A percentile compares a stretch with the other conserved stretches of the same genome.
Conservation (phyloP, 2,113 vertebrate genomes). For the Urocynchramus pylzowi region DNA sequence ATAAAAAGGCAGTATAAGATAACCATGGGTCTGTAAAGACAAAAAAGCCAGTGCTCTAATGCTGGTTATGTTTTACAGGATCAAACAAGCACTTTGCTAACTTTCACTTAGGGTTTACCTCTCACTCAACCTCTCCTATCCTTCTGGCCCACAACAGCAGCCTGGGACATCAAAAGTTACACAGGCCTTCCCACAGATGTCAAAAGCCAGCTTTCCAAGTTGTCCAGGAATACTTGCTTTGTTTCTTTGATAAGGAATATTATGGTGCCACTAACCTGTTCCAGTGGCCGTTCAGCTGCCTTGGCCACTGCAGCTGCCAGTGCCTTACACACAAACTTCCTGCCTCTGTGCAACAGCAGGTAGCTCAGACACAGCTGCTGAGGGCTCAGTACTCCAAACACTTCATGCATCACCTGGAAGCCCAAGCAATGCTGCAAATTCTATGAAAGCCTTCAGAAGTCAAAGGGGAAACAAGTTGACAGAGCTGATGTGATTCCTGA, state of each 20-base stretch:
- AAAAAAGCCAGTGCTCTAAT: not conserved
- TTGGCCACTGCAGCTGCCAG: not conserved
- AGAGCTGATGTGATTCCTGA: not conserved
- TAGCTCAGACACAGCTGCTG: not conserved
- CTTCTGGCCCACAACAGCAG: not conserved
- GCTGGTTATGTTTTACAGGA: not conserved
- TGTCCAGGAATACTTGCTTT: not conserved
- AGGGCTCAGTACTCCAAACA: not conserved
- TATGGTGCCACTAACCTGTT: rapidly evolving
- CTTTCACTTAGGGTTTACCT: not conserved
- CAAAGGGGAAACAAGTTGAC: not conserved
- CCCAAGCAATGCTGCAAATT: not conserved
- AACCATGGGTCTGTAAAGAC: not conserved
- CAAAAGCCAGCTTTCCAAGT: not conserved
- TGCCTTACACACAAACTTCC: rapidly evolving
- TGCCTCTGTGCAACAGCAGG: not conserved
- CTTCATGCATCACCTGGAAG: not conserved
- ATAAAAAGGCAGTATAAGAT: not conserved
- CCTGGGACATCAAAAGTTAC: not conserved
- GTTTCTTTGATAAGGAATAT: not conserved
- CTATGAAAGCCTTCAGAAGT: not conserved
- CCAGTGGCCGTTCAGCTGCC: not conserved
- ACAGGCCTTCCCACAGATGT: not conserved
- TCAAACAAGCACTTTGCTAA: not conserved
- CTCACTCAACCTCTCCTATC: not conserved